A percentile compares a stretch with the other conserved stretches of the same genome.
Conservation (phyloP, 92 coral and sea anemone genomes). For the Epizoanthus ramosus region DNA sequence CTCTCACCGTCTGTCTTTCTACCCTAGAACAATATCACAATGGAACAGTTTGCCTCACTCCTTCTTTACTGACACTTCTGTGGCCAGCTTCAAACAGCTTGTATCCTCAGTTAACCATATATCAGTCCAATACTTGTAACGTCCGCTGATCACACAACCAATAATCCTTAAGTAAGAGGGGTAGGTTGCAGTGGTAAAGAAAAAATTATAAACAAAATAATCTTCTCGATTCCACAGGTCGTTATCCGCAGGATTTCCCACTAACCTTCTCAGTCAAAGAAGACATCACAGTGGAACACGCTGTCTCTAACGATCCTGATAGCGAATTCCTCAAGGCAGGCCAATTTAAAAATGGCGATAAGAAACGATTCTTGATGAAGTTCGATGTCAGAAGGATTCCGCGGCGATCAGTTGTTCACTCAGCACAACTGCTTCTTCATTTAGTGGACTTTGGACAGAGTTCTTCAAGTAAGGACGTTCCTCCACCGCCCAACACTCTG, state of each 20-base stretch:
- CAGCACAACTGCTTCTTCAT: conserved; percentile 78
- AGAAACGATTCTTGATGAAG: conserved; percentile 80
- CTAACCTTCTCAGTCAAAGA: conserved; percentile 66
- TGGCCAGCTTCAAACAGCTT: too few relatives aligned
- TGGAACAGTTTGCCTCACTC: too few relatives aligned
- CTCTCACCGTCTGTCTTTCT: too few relatives aligned
- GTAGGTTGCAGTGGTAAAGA: too few relatives aligned
- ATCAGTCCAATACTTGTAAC: too few relatives aligned
- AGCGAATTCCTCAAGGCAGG: conserved; percentile 79
- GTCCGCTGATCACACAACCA: too few relatives aligned
- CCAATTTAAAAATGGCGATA: conserved; percentile 61
- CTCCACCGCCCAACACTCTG: conserved; percentile 66
- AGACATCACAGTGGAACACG: conserved; percentile 65
- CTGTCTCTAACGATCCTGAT: conserved; percentile 54
- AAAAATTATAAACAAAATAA: too few relatives aligned
- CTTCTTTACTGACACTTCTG: too few relatives aligned
- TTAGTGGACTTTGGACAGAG: conserved; percentile 60
- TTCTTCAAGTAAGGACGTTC: conserved; percentile 40
- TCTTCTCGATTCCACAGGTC: conserved; percentile 51
- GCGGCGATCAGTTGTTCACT: conserved; percentile 72
- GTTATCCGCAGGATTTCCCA: conserved; percentile 61
- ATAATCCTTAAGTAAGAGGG: too few relatives aligned
- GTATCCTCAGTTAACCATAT: too few relatives aligned
- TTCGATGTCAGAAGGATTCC: conserved; percentile 77
- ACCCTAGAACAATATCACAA: too few relatives aligned